Evolutionary conservation across 2,888 invertebrate species (phyloP), one percentile per base, ranked within the genome.

Genomic region (Drosophila flavopinicola): DNA sequence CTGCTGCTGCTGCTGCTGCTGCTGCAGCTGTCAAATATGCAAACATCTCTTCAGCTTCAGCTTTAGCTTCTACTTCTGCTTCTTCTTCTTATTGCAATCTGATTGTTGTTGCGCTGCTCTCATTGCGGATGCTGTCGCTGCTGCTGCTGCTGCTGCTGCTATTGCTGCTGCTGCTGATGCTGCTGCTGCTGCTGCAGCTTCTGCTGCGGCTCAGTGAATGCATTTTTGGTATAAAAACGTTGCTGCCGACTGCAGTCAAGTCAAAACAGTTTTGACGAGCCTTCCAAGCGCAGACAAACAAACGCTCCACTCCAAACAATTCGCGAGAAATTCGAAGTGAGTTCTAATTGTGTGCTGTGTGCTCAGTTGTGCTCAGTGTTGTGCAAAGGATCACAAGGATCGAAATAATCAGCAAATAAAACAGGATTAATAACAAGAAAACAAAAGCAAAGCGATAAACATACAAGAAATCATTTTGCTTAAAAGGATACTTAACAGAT

Each of bases 191-290:
- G 57, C 13, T 54, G 39, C 13, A 41, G 57, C 42, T n/a, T 53
- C 33, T 51, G 48, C 48, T 42, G 48, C 27, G 32, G 54, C 47
- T 56, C 66, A 76, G 84, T 70, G 86, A 73, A 70, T 70, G 87
- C 74, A 71, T 53, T 78, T 85, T 84, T 57, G 74, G 88, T 88
- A 88, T 88, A 88, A 89, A 88, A 88, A 87, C 89, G 76, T 87
- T 87, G 76, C 84, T 61, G 69, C 68, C 44, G 59, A 66, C 70
- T 69, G 80, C 74, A 74, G 45, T 38, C 70, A 69, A 82, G 74
- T 78, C 89, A 89, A 89, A 85, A 69, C 83, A 79, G 75, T 78
- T 80, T 88, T 85, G 84, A 84, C 86, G 79, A 89, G 89, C 85
- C 88, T 88, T 66, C 67, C 80, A 76, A 88, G 87, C 77, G 82